These are phyloP conservation scores for Coregonus sp. DNA, from an alignment of 2,797 vertebrate species.

Conservation along the genomic window DNA sequence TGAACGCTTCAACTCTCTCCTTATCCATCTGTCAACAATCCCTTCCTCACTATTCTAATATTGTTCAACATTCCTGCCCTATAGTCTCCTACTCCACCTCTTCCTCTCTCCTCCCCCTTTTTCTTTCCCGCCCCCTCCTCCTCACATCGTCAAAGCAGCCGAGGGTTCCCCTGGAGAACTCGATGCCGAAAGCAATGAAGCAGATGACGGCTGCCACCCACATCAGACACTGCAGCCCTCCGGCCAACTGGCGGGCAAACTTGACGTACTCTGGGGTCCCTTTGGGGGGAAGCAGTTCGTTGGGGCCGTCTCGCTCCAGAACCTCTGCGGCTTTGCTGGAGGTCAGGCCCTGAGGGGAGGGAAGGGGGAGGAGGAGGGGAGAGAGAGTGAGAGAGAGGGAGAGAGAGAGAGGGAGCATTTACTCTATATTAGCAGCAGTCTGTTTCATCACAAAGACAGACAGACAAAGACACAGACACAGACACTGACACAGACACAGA, in stretches of 20 bases:
- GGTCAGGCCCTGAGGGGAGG: slow-evolving; percentile 75
- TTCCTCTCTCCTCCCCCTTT: background rate
- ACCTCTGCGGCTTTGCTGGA: slow-evolving; percentile 71
- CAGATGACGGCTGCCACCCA: slow-evolving; percentile 89
- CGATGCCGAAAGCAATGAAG: slow-evolving; percentile 87
- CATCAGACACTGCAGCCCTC: slow-evolving; percentile 90
- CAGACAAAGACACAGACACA: too few species aligned
- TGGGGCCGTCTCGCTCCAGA: slow-evolving; percentile 82
- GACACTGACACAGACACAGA: too few species aligned
- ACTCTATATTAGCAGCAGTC: background rate
- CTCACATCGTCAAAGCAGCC: slow-evolving; percentile 83
- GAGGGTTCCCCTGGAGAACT: slow-evolving; percentile 76
- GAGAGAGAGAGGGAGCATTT: too few species aligned
- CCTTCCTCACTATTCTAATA: background rate
- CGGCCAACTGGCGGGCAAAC: slow-evolving; percentile 86
- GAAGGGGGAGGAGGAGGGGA: background rate
- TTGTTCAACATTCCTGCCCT: background rate
- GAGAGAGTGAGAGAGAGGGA: background rate
- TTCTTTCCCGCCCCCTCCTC: slow-evolving; percentile 36
- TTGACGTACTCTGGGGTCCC: slow-evolving; percentile 88
- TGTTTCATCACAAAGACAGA: too few species aligned
- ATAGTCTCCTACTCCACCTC: background rate
- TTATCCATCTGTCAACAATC: too few species aligned
- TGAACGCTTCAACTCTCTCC: too few species aligned
- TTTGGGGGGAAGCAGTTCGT: slow-evolving; percentile 82